phyloP scores from a whole-genome alignment of 2,797 vertebrate species.

The Molossus molossus region DNA sequence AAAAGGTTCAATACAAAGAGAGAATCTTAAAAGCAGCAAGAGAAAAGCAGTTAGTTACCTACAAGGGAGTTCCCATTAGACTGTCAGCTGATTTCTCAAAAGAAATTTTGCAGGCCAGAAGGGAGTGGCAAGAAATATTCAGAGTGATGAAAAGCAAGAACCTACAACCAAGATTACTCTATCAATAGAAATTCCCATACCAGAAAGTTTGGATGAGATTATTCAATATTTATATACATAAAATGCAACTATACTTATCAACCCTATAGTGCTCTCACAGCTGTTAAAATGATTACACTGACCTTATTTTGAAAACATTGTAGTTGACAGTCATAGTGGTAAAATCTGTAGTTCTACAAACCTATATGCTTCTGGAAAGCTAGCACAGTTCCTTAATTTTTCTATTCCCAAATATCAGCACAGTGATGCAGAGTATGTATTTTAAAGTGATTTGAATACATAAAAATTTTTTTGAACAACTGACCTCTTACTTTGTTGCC shows the following conservation, averaged over 20 bases:
- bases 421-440: neutral
- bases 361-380: neutral
- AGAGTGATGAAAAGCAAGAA: no score
- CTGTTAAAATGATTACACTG: neutral
- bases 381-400: neutral
- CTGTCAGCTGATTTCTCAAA: no score
- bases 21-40: no score
- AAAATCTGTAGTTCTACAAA: conserved; percentile 49
- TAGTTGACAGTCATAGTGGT: neutral
- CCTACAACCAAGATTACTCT: no score
- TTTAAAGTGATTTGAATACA: conserved; percentile 3
- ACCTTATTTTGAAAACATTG: conserved; percentile 54
- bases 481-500: neutral
- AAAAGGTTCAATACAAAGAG: no score
- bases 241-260: conserved; percentile 2
- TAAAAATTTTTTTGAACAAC: neutral
- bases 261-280: neutral
- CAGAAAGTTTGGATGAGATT: neutral
- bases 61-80: no score
- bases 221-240: neutral
- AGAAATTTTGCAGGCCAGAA: no score
- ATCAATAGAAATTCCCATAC: neutral
- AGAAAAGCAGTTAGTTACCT: no score
- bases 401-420: conserved; percentile 9
- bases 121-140: no score